A percentile compares a stretch with the other conserved stretches of the same genome.
These are phyloP conservation scores for Marasmarcha lunaedactyla DNA, from an alignment of 2,888 invertebrate species.

Conservation along the genomic window DNA sequence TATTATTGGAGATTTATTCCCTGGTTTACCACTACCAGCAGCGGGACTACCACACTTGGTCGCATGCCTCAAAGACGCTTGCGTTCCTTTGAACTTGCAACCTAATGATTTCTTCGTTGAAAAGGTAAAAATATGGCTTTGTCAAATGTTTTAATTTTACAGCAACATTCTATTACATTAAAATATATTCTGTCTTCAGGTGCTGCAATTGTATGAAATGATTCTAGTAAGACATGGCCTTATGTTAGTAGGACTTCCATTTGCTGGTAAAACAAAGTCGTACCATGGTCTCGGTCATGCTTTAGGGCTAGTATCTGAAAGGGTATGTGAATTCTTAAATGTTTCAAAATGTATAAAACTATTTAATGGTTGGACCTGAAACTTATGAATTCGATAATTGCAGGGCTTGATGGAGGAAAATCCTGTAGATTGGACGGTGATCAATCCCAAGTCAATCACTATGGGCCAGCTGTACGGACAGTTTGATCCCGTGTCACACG, in stretches of 20 bases:
- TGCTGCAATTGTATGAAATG: constrained; percentile 90
- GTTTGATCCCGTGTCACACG: constrained; percentile 94
- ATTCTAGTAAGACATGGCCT: constrained; percentile 94
- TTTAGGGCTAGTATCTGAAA: constrained; percentile 80
- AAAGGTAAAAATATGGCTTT: constrained; percentile 58
- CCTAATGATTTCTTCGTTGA: constrained; percentile 88
- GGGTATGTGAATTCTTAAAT: constrained; percentile 52
- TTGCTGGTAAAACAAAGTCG: constrained; percentile 91
- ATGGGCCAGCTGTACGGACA: constrained; percentile 96
- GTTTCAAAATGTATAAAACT: no score
- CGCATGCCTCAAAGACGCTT: constrained; percentile 67
- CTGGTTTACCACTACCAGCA: constrained; percentile 81
- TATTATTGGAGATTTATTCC: constrained; percentile 94
- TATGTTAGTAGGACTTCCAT: constrained; percentile 93
- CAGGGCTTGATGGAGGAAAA: constrained; percentile 81
- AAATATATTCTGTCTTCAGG: constrained; percentile 25
- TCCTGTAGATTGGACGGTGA: constrained; percentile 81
- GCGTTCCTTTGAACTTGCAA: constrained; percentile 81
- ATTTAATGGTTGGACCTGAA: no score
- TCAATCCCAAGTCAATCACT: constrained; percentile 95
- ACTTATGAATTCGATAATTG: no score
- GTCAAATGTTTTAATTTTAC: not conserved
- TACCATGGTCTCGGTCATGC: constrained; percentile 87
- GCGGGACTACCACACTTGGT: constrained; percentile 79
- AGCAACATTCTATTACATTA: constrained; percentile 4